A percentile compares a stretch with the other conserved stretches of the same genome.
Evolutionary conservation across 2,888 invertebrate genomes (phyloP).

Genomic region (Sminthurides aquaticus): DNA sequence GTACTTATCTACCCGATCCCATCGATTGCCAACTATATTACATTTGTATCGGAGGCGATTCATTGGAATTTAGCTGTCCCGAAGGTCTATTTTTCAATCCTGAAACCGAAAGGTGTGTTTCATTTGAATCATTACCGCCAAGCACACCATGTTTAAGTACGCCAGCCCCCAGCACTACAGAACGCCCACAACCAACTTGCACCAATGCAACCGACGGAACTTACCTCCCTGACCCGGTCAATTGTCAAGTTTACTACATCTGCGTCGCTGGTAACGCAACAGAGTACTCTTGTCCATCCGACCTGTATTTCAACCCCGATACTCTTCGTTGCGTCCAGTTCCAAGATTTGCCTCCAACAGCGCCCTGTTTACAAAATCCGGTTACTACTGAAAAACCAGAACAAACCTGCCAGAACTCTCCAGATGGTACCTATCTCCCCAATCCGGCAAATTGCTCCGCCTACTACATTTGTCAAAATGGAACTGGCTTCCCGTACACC

Average conservation of each 20-base stretch:
- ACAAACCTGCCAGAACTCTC: background rate
- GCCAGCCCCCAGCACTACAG: background rate
- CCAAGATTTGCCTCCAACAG: background rate
- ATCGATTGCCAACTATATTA: background rate
- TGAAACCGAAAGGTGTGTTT: background rate
- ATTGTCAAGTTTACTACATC: background rate
- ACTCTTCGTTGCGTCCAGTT: background rate
- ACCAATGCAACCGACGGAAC: background rate
- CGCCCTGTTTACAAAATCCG: background rate
- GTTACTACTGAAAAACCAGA: background rate
- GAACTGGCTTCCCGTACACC: background rate
- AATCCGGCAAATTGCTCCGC: background rate
- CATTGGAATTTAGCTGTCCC: background rate
- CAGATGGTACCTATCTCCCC: constrained; percentile 4
- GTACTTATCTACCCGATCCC: background rate
- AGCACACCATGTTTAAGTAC: background rate
- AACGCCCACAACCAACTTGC: background rate
- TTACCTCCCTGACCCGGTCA: background rate
- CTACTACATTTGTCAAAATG: background rate
- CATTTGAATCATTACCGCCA: background rate
- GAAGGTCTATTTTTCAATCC: background rate
- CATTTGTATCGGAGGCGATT: background rate
- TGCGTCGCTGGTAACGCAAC: background rate
- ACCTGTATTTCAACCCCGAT: background rate
- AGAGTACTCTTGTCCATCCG: background rate